Conservation (phyloP, 1,140 invertebrate genomes). For the Habropoda laboriosa region DNA sequence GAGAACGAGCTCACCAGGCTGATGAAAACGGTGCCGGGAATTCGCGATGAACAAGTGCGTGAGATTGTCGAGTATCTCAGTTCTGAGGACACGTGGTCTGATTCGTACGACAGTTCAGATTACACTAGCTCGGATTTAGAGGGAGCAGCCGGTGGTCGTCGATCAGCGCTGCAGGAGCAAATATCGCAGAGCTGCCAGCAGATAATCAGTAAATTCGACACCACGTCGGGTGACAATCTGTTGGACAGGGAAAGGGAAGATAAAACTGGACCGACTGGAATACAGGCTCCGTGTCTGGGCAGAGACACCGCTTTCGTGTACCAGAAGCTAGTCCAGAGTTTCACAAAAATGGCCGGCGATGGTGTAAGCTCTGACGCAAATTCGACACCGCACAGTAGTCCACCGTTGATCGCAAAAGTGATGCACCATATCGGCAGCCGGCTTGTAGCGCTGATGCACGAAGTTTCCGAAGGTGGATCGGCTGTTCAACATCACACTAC, state of each 20-base stretch:
- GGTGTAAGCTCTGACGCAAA: conserved; percentile 76
- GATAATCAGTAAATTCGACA: conserved; percentile 93
- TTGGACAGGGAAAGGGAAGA: conserved; percentile 82
- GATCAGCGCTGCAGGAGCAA: conserved; percentile 90
- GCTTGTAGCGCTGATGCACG: conserved; percentile 95
- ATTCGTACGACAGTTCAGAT: conserved; percentile 94
- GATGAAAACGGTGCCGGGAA: conserved; percentile 96
- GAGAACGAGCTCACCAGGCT: conserved; percentile 93
- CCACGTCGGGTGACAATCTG: conserved; percentile 78
- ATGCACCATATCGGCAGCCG: conserved; percentile 95
- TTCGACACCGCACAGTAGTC: conserved; percentile 87
- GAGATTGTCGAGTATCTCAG: conserved; percentile 96
- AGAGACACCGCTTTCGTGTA: conserved; percentile 91
- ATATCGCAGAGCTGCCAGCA: conserved; percentile 93
- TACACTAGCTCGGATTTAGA: conserved; percentile 95
- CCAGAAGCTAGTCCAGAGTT: conserved; percentile 90
- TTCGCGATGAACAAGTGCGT: conserved; percentile 93
- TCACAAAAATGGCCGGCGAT: conserved; percentile 87
- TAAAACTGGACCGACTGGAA: conserved; percentile 26
- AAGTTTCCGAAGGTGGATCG: conserved; percentile 89
- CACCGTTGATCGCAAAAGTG: conserved; percentile 94
- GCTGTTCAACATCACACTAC: conserved; percentile 77
- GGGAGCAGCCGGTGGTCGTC: conserved; percentile 84
- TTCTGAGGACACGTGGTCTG: conserved; percentile 95
- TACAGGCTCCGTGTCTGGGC: conserved; percentile 81